Evolutionary conservation across 2,888 invertebrate genomes (phyloP).

Genomic region (Agrypnus murinus): DNA sequence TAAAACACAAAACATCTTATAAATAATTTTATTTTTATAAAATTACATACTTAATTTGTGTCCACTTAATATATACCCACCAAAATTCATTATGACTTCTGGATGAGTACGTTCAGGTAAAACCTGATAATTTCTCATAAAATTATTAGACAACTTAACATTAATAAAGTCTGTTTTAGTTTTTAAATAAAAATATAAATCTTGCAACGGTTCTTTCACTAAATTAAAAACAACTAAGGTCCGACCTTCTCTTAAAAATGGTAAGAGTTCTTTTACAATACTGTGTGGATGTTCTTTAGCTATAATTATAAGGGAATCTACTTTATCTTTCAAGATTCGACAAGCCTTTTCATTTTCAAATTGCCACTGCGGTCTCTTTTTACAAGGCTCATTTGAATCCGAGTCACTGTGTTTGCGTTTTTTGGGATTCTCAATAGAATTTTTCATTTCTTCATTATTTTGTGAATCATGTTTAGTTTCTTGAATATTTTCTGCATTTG

Average conservation of each 20-base stretch:
- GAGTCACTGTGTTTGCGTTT: slow-evolving; percentile 66
- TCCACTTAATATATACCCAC: slow-evolving; percentile 92
- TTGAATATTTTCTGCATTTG: slow-evolving; percentile 43
- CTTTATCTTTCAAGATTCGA: slow-evolving; percentile 76
- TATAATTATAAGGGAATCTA: slow-evolving; percentile 85
- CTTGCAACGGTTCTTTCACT: slow-evolving; percentile 88
- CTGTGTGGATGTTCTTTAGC: slow-evolving; percentile 91
- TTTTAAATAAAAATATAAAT: slow-evolving; percentile 87
- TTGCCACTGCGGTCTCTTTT: slow-evolving; percentile 80
- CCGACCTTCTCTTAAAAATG: slow-evolving; percentile 86
- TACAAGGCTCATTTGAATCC: slow-evolving; percentile 57
- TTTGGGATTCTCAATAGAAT: slow-evolving; percentile 24
- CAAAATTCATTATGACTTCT: slow-evolving; percentile 91
- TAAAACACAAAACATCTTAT: too few relatives aligned
- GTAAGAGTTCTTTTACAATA: slow-evolving; percentile 82
- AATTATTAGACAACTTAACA: slow-evolving; percentile 88
- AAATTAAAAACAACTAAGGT: slow-evolving; percentile 90
- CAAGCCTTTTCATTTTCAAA: slow-evolving; percentile 80
- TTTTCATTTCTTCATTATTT: too few relatives aligned
- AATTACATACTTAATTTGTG: slow-evolving; percentile 65
- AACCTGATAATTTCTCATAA: slow-evolving; percentile 93
- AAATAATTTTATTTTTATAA: too few relatives aligned
- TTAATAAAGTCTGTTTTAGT: slow-evolving; percentile 81
- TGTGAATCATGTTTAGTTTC: slow-evolving; percentile 1
- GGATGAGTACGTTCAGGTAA: slow-evolving; percentile 95